These are phyloP conservation scores for Arctopsyche grandis DNA, from an alignment of 1,140 invertebrate genomes.

Conservation along the genomic window DNA sequence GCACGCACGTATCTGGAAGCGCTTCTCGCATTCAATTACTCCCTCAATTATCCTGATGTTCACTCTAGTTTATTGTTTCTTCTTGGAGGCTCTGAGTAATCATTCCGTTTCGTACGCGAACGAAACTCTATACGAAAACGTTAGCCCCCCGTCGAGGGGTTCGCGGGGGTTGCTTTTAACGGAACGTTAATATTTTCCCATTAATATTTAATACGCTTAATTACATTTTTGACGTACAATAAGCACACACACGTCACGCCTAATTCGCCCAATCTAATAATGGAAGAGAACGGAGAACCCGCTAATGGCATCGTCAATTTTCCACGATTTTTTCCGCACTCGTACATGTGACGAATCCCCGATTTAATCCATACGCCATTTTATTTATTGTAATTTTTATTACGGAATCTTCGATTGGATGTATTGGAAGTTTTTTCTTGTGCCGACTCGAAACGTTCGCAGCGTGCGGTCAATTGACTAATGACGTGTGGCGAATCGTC, in stretches of 20 bases:
- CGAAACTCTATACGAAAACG: constrained; percentile 49
- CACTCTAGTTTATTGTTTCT: constrained; percentile 55
- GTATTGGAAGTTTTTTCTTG: background rate
- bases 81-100: constrained; percentile 48
- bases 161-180: constrained; percentile 42
- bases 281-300: constrained; percentile 10
- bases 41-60: constrained; percentile 54
- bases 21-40: constrained; percentile 52
- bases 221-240: constrained; percentile 19
- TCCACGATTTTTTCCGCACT: background rate
- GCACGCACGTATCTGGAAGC: constrained; percentile 22
- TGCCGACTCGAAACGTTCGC: background rate
- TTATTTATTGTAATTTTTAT: background rate
- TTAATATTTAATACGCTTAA: constrained; percentile 50
- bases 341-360: background rate
- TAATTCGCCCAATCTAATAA: constrained; percentile 2
- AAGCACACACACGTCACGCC: constrained; percentile 5
- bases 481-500: constrained; percentile 28
- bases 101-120: constrained; percentile 50
- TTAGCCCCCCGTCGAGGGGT: constrained; percentile 1
- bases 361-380: background rate
- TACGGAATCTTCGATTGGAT: background rate
- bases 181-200: constrained; percentile 44
- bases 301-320: constrained; percentile 24
- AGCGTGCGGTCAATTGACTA: constrained; percentile 21